Percentiles rank a stretch among this genome's conserved stretches.
These are phyloP conservation scores for Lypha dubia DNA, from an alignment of 2,888 invertebrate species.

Conservation along the genomic window DNA sequence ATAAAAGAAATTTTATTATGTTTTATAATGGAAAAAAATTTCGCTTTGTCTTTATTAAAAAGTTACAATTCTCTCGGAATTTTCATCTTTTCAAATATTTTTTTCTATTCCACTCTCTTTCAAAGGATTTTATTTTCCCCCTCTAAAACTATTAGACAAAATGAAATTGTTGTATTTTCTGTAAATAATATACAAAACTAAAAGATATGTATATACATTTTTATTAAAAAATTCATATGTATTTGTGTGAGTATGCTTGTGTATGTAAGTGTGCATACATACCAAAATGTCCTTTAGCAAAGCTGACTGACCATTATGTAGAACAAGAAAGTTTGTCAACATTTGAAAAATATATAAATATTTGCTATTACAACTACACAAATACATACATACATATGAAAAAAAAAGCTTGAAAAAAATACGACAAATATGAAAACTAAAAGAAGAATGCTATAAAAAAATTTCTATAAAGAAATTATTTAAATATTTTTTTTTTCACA, in stretches of 20 bases:
- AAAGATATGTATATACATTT: background rate
- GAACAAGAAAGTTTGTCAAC: slow-evolving; percentile 21
- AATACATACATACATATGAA: too few relatives aligned
- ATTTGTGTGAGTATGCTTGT: background rate
- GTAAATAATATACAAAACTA: background rate
- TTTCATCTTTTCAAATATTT: background rate
- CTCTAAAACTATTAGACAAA: too few relatives aligned
- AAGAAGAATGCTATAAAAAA: background rate
- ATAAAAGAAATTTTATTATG: too few relatives aligned
- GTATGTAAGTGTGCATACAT: background rate
- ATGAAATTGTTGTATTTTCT: background rate
- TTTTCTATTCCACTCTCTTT: background rate
- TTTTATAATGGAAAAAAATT: background rate
- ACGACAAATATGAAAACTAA: slow-evolving; percentile 20
- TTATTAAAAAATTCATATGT: background rate
- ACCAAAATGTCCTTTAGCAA: slow-evolving; percentile 18
- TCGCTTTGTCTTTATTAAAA: background rate
- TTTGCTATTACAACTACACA: slow-evolving; percentile 13
- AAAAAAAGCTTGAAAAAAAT: slow-evolving; percentile 19
- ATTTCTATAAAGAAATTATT: slow-evolving; percentile 1
- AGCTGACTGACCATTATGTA: slow-evolving; percentile 44
- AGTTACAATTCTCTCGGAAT: background rate
- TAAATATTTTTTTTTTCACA: background rate
- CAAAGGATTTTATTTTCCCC: background rate
- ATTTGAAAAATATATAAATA: slow-evolving; percentile 5